Evolutionary conservation across 2,888 invertebrate species (phyloP), one percentile per base, ranked within the genome.

Genomic region (Aphidoletes aphidimyza): DNA sequence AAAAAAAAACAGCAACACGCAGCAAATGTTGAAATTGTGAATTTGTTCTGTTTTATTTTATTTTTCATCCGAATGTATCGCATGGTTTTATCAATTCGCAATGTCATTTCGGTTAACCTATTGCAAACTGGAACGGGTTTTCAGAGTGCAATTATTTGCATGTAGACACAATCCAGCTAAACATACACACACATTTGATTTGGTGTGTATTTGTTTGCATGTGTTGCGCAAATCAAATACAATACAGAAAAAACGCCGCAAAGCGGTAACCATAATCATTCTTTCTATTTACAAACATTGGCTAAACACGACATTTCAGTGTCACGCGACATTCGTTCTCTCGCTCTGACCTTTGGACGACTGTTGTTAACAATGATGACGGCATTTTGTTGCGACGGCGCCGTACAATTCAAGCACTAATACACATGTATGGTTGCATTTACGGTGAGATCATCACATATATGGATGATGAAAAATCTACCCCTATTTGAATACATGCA

Each of bases 71-170:
- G 59, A 30, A 14, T 8, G 34, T 19, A 36, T 78, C 36, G 78
- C 78, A 78, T 78, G 78, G 19, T 78, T 78, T 54, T 26, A 54
- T 34, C 78, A 78, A 78, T 36, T 78, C 78, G 19, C 78, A 78
- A 78, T 78, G 78, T 78, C 78, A 78, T 78, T 78, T 78, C 78
- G 78, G 78, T 78, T 78, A 78, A 78, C 78, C 78, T 36, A 78
- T 78, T 11, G 54, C 54, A 47, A 19, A 11, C 5, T 54, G 22
- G 22, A 54, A 54, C 54, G 22, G 22, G 54, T 54, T 54, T 54
- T 26, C n/a, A n/a, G 11, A 22, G 54, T 54, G 54, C 22, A 26
- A 54, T 26, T 54, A n/a, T 54, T 54, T 26, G 54, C 54, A 54
- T 54, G 17, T 54, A 54, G n/a, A n/a, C 42, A 42, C 14, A n/a